Evolutionary conservation across 2,888 invertebrate genomes (phyloP), one percentile per base, ranked within the genome.

Genomic region (Sarcophaga variegata): DNA sequence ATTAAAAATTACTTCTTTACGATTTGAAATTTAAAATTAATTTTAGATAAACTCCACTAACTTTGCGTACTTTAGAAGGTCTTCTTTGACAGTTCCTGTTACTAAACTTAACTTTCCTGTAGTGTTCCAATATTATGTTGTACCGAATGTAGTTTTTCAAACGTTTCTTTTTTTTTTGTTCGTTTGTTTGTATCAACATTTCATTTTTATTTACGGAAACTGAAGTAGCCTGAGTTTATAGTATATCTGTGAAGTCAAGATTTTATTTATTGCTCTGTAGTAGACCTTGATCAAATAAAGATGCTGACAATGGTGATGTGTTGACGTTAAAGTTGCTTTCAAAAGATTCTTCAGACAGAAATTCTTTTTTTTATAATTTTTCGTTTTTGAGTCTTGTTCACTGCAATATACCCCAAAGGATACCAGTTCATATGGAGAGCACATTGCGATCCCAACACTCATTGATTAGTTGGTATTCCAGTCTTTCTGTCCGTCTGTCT

Each of bases 201-300:
- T 37, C 37, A 10, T 37, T 37, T 37, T 37, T 37, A 37, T 37
- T 37, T 37, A 37, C 37, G 8, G 10, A 37, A 37, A 37, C 8
- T 8, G 2, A 37, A 37, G 37, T 37, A 10, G 10, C 8, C 37
- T 37, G 37, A 37, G 10, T 37, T 37, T 8, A 10, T 37, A 37
- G 37, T 37, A 37, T 37, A 10, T 37, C 2, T 37, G 37, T 37
- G 37, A 37, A 1, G 37, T 37, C 37, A 81, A 59, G 59, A 82
- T 59, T 64, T 70, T 76, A 60, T 82, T 82, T 71, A 71, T 76
- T 71, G 64, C 12, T 37, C 47, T 76, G 49, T 45, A 37, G 37
- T 64, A 76, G 69, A 81, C 70, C 62, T 75, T 67, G 71, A 85
- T 72, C 20, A 85, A 87, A 85, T 83, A 63, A 83, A 80, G 82